Evolutionary conservation across 2,888 invertebrate species (phyloP), one percentile per base, ranked within the genome.

Genomic region (Luperina testacea): DNA sequence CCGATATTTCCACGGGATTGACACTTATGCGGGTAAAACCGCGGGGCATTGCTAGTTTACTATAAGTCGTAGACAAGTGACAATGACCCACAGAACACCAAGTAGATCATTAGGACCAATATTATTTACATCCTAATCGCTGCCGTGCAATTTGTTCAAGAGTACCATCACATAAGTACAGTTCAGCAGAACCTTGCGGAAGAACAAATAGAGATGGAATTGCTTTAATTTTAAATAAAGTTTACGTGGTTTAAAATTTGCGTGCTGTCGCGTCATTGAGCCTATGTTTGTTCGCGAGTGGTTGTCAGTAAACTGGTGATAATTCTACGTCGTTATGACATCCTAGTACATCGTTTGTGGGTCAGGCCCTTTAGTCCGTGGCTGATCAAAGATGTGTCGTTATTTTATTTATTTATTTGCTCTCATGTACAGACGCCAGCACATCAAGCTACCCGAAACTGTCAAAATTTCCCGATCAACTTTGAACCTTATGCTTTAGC

Each of bases 31-130:
- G 38, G 38, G 38, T 38, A 6, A 38, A 38, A 38, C 38, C 38
- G 6, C 38, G 38, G 38, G 6, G 38, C 38, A 6, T 6, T 38
- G 6, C 38, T 38, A 38, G 38, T 24, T 53, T 15, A 53, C 4
- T 42, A 2, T n/a, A 32, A 45, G 9, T 27, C 15, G 1, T 3
- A 65, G 32, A 74, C 51, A 59, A 20, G 1, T 72, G 76, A 69
- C 84, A 69, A 27, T 85, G 84, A 83, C 84, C 76, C 13, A 87
- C 51, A 79, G 73, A 83, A 67, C 69, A 67, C 42, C 59, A 86
- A 84, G 75, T 84, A 84, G 80, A 83, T 79, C 84, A 84, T 88
- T 78, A n/a, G n/a, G n/a, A 87, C 88, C 82, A 80, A 82, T 71
- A 75, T 59, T 48, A 85, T 87, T 84, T 75, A 75, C 72, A 77